phyloP scores from a whole-genome alignment of 2,797 vertebrate genomes.

The Tangara arthus region DNA sequence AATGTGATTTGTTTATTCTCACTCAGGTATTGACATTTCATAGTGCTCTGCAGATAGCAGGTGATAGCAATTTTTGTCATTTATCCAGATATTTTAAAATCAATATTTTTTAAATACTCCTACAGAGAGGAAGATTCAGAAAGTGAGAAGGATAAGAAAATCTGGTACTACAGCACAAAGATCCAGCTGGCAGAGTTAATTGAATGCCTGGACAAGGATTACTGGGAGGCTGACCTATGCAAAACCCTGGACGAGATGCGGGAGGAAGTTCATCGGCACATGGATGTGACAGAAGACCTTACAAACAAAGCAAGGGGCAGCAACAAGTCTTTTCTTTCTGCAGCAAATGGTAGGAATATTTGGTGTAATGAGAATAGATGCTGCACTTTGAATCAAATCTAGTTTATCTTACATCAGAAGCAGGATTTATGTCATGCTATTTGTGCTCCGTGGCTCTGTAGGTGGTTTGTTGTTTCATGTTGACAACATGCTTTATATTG shows the following conservation, averaged over 20 bases:
- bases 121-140: conserved; percentile 93
- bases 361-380: not conserved
- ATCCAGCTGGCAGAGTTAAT: conserved; percentile 91
- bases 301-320: conserved; percentile 93
- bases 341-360: conserved; percentile 85
- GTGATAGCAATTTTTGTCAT: not conserved
- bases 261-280: conserved; percentile 90
- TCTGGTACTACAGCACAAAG: conserved; percentile 98
- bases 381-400: not conserved
- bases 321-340: conserved; percentile 92
- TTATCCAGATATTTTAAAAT: not conserved
- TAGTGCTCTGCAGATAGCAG: not conserved
- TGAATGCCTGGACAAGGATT: conserved; percentile 88
- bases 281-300: conserved; percentile 94
- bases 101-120: not conserved
- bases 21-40: not conserved
- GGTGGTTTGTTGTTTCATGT: not conserved
- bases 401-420: not conserved
- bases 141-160: conserved; percentile 88
- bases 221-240: conserved; percentile 91
- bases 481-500: conserved; percentile 8
- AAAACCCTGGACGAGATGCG: conserved; percentile 88
- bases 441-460: not conserved
- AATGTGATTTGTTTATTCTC: not conserved
- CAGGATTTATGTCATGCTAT: not conserved